phyloP scores from a whole-genome alignment of 2,113 vertebrate genomes.

The Apeltes quadracus region DNA sequence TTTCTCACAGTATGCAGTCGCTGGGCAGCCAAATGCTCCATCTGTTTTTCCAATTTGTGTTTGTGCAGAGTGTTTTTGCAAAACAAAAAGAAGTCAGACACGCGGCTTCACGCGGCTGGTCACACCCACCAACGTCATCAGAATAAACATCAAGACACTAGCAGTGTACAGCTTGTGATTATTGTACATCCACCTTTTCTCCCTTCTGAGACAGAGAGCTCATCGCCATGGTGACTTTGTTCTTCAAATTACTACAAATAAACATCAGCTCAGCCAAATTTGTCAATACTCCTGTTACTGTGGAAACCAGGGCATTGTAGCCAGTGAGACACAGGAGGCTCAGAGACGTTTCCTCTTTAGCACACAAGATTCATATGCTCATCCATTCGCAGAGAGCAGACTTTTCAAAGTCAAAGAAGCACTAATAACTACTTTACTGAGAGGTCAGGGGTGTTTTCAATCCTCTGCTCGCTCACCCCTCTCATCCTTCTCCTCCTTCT shows the following conservation, averaged over 20 bases:
- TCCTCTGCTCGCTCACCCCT: not conserved
- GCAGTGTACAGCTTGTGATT: not conserved
- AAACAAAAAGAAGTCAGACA: not conserved
- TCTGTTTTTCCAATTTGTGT: not conserved
- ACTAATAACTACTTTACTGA: constrained; percentile 9
- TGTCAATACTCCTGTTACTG: constrained; percentile 64
- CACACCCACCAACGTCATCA: not conserved
- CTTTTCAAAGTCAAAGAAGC: constrained; percentile 19
- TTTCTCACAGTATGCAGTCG: not conserved
- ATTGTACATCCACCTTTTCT: constrained; percentile 5
- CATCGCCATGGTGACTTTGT: constrained; percentile 65
- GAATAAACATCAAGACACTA: not conserved
- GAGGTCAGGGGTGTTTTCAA: constrained; percentile 8
- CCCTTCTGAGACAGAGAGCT: constrained; percentile 8
- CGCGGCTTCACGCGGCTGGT: not conserved
- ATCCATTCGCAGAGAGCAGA: not conserved
- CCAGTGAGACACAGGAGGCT: constrained; percentile 35
- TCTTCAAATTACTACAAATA: constrained; percentile 65
- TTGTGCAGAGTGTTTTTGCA: not conserved
- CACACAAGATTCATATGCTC: constrained; percentile 9
- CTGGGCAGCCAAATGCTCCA: constrained; percentile 9
- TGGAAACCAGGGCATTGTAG: constrained; percentile 53
- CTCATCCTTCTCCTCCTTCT: not conserved
- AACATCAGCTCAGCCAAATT: constrained; percentile 59
- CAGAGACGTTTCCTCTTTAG: constrained; percentile 22